phyloP scores from a whole-genome alignment of 2,888 invertebrate species.

The Drosophila longiperda region DNA sequence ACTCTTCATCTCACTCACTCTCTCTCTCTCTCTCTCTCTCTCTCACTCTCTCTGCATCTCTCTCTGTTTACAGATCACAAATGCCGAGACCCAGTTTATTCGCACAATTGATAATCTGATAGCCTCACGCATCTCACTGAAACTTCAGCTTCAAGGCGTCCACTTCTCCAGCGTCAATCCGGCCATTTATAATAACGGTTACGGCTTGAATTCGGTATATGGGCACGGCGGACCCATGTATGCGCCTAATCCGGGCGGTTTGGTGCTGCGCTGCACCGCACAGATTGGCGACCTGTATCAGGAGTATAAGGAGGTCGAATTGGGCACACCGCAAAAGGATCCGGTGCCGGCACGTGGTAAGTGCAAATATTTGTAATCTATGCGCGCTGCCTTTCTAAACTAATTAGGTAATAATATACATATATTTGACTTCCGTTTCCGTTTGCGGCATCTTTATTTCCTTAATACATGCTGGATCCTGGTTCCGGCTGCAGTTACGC shows the following conservation, averaged over 20 bases:
- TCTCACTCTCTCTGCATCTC: not conserved
- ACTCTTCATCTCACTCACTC: constrained; percentile 41
- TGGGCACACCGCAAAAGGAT: constrained; percentile 90
- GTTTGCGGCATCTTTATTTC: constrained; percentile 12
- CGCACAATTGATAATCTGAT: constrained; percentile 84
- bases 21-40: not conserved
- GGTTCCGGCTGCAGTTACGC: constrained; percentile 76
- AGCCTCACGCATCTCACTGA: constrained; percentile 83
- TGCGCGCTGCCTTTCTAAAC: constrained; percentile 21
- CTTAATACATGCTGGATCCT: not conserved
- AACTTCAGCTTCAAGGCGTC: constrained; percentile 83
- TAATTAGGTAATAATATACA: constrained; percentile 55
- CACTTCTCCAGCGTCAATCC: constrained; percentile 83
- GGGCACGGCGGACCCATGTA: constrained; percentile 70
- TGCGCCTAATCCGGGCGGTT: constrained; percentile 85
- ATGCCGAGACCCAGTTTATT: constrained; percentile 83
- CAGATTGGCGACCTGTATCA: constrained; percentile 89
- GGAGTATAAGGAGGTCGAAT: constrained; percentile 89
- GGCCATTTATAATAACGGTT: constrained; percentile 59
- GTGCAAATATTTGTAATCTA: constrained; percentile 20
- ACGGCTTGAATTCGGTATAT: constrained; percentile 76
- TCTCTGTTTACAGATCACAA: constrained; percentile 75
- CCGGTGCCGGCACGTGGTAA: constrained; percentile 92
- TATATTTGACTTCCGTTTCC: constrained; percentile 56
- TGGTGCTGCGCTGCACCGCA: constrained; percentile 90